Evolutionary conservation across 2,888 invertebrate genomes (phyloP), one percentile per base, ranked within the genome.

Genomic region (Tenthredo mesomela): DNA sequence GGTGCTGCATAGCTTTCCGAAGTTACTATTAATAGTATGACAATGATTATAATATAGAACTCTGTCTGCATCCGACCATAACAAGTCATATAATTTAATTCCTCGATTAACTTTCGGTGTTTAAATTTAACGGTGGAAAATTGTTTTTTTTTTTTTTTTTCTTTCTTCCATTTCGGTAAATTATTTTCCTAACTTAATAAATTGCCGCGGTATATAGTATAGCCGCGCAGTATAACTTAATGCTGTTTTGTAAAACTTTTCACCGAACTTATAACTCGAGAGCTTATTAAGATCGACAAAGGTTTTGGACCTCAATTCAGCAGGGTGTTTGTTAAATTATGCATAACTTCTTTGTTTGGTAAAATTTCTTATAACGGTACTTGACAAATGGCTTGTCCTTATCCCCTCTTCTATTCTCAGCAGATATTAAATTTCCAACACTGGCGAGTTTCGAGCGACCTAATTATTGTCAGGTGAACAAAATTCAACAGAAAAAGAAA

Each of bases 281-380:
- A 29, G 75, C 50, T 33, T 54, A 77, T 77, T 54, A 54, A 18
- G 77, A 54, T 29, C 54, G 29, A 77, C 77, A 54, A 77, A 54
- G 25, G 33, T 50, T 12, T 50, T 12, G 54, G 54, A n/a, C n/a
- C n/a, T 50, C 33, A 0, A n/a, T 3, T n/a, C 61, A 61, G 21
- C 12, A 40, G 61, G 58, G 61, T 77, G 29, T 54, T 50, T 77
- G 18, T 37, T 80, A 80, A 61, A 80, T 61, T 12, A 50, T 77
- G 40, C 12, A 61, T 43, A 80, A 61, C 80, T 40, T 40, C 80
- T 80, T 80, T 80, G 80, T 80, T 80, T 80, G 61, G 37, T 10
- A 21, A 80, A 80, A 80, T 80, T 80, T 61, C 40, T 21, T 40
- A 80, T 40, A 80, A 40, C 50, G 37, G 7, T 61, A 37, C 58